Conservation (phyloP, 1,140 invertebrate species). For the Fopius arisanus region DNA sequence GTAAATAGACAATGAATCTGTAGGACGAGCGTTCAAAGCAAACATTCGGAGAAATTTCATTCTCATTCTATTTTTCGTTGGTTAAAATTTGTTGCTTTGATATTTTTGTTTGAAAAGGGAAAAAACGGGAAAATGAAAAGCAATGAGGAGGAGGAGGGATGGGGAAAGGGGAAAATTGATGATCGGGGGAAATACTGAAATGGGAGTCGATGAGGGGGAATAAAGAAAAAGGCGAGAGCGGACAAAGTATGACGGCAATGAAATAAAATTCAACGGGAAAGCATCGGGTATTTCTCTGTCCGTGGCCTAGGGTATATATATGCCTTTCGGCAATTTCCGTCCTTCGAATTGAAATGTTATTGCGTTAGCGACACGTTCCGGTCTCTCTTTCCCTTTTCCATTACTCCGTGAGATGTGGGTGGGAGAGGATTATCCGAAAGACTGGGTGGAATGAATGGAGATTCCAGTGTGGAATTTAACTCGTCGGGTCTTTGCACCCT, state of each 20-base stretch:
- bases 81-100: neutral
- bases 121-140: too few species aligned
- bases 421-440: slow-evolving; percentile 24
- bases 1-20: neutral
- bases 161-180: neutral
- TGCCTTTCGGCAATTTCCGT: slow-evolving; percentile 57
- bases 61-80: neutral
- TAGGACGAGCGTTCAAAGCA: neutral
- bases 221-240: neutral
- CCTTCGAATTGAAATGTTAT: slow-evolving; percentile 63
- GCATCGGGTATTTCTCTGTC: neutral
- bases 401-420: slow-evolving; percentile 10
- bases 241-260: slow-evolving; percentile 15
- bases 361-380: slow-evolving; percentile 57
- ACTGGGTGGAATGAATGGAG: slow-evolving; percentile 21
- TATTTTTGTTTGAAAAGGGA: too few species aligned
- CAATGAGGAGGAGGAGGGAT: neutral
- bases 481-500: neutral
- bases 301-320: neutral
- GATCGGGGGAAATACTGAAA: neutral
- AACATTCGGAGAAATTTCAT: neutral
- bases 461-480: slow-evolving; percentile 14
- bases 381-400: slow-evolving; percentile 34
- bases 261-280: slow-evolving; percentile 20
- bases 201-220: neutral